Evolutionary conservation across 2,888 invertebrate genomes (phyloP).

Genomic region (Volucella inflata): DNA sequence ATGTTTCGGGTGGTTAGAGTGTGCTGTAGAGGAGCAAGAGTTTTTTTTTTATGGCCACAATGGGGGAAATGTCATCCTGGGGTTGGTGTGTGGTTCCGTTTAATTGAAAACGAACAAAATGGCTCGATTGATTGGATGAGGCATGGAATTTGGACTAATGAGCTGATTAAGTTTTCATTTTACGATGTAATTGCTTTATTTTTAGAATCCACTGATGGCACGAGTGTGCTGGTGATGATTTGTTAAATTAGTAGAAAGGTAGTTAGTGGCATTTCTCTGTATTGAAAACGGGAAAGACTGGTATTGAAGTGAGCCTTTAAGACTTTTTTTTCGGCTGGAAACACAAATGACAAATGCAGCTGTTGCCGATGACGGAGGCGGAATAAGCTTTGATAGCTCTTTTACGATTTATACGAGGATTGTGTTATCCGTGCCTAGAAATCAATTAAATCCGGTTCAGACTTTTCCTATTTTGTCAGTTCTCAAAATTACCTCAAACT

Average conservation of each 20-base stretch:
- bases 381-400: no score
- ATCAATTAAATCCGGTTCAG: no score
- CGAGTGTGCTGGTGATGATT: not conserved
- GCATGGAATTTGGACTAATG: slow-evolving; percentile 67
- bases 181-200: slow-evolving; percentile 65
- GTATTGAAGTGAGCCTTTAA: no score
- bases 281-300: no score
- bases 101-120: slow-evolving; percentile 64
- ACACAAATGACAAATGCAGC: no score
- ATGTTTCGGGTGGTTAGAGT: slow-evolving; percentile 65
- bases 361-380: no score
- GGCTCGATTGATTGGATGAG: slow-evolving; percentile 62
- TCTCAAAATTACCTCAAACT: no score
- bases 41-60: slow-evolving; percentile 38
- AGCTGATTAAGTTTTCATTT: slow-evolving; percentile 67
- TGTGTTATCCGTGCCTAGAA: no score
- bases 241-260: not conserved
- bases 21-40: slow-evolving; percentile 28
- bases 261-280: not conserved
- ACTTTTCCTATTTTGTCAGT: no score
- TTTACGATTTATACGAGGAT: no score
- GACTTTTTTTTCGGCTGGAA: no score
- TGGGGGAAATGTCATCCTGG: slow-evolving; percentile 58
- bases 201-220: slow-evolving; percentile 7
- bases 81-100: slow-evolving; percentile 41